These are phyloP conservation scores for Rhinolophus ferrumequinum DNA, from an alignment of 2,113 vertebrate genomes.

Conservation along the genomic window DNA sequence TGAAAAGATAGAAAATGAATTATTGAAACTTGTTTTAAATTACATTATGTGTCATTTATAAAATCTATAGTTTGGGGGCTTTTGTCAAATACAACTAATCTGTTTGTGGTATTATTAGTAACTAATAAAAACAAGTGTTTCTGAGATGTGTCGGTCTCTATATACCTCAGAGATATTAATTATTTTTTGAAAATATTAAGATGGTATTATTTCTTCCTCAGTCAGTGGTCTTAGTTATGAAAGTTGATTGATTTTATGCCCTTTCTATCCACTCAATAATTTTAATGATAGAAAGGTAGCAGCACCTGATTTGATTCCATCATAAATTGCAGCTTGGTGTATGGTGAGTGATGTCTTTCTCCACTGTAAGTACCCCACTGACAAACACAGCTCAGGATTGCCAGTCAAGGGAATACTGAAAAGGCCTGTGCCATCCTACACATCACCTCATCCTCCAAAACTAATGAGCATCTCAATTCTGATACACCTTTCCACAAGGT, in stretches of 20 bases:
- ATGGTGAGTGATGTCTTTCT: constrained; percentile 54
- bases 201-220: constrained; percentile 75
- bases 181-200: constrained; percentile 72
- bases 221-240: constrained; percentile 75
- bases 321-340: constrained; percentile 57
- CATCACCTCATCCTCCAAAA: background rate
- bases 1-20: background rate
- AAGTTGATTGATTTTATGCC: constrained; percentile 79
- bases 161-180: background rate
- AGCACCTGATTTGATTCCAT: constrained; percentile 64
- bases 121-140: background rate
- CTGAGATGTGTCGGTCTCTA: background rate
- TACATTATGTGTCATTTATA: background rate
- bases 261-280: constrained; percentile 74
- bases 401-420: constrained; percentile 58
- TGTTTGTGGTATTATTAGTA: background rate
- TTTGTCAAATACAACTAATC: background rate
- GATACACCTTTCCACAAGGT: constrained; percentile 35
- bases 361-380: constrained; percentile 41
- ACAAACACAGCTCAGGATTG: constrained; percentile 28
- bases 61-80: background rate
- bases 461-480: constrained; percentile 7
- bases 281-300: constrained; percentile 73
- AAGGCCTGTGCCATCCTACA: constrained; percentile 34
- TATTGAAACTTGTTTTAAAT: background rate